Evolutionary conservation across 2,113 vertebrate species (phyloP), one percentile per base, ranked within the genome.

Genomic region (Alectura lathami): DNA sequence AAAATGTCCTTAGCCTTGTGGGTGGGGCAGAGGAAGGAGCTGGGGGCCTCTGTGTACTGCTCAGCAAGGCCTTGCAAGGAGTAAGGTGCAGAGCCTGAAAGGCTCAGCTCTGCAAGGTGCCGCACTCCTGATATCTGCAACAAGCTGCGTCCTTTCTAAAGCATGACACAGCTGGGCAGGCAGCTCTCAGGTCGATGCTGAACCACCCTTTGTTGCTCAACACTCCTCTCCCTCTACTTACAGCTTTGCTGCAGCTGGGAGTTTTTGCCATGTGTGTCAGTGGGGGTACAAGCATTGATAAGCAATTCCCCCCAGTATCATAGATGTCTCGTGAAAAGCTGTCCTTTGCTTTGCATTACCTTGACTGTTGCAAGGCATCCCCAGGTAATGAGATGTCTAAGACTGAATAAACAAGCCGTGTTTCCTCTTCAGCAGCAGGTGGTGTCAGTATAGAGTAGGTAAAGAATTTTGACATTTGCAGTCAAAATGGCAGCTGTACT

Each of bases 121-220:
- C 38, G 29, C 23, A 10, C 24, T 27, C 17, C 54, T 83, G 15
- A 67, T 53, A 40, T 4, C 36, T 82, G 23, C n/a, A 70, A 5
- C 5, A 0, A 8, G 8, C 59, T 62, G 9, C 34, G 36, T 74
- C 15, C 23, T 83, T 60, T 56, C 68, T 77, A 9, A 76, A 73
- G 40, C 2, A 1, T 22, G 43, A 30, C 4, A 2, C 0, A 0
- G 40, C 29, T 38, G 80, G 14, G 27, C 16, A 47, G 43, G 53
- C 0, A 0, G 26, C 43, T 72, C 42, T 80, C 29, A 29, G 42
- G 36, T 51, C 45, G 14, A 14, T 66, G 43, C 24, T 81, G 54
- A 78, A 47, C 38, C 48, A 43, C 68, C 40, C 54, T 89, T 83
- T 56, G 23, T 27, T 68, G 57, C 63, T 86, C 22, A 60, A 7